Conservation (phyloP, 2,888 invertebrate genomes). For the Thymelicus acteon region DNA sequence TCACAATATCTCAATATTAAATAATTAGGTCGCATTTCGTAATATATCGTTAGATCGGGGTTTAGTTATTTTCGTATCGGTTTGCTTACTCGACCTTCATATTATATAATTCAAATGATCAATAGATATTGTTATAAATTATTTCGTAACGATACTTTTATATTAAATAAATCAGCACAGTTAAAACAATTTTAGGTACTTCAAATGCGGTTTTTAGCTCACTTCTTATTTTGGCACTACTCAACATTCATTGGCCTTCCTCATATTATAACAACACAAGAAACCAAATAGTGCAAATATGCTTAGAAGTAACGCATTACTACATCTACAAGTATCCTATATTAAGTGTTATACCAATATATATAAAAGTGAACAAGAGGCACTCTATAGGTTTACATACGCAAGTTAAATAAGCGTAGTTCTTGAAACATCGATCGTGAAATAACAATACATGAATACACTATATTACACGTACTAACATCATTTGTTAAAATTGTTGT, state of each 20-base stretch:
- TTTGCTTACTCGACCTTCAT: too few relatives aligned
- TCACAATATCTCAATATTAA: too few relatives aligned
- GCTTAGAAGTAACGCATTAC: constrained; percentile 57
- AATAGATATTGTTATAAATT: too few relatives aligned
- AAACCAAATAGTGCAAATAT: constrained; percentile 66
- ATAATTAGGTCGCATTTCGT: too few relatives aligned
- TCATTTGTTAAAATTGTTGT: constrained; percentile 45
- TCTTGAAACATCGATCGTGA: constrained; percentile 75
- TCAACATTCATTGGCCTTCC: constrained; percentile 64
- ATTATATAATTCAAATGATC: too few relatives aligned
- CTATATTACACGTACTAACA: constrained; percentile 59
- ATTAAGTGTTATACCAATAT: constrained; percentile 79
- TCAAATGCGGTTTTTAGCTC: constrained; percentile 3
- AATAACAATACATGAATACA: constrained; percentile 55
- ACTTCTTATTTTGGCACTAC: constrained; percentile 71
- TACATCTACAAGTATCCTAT: constrained; percentile 69
- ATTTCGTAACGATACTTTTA: neutral
- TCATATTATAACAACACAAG: constrained; percentile 54
- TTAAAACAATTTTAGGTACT: neutral
- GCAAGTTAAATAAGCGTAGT: constrained; percentile 83
- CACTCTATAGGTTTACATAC: constrained; percentile 84
- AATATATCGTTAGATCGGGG: too few relatives aligned
- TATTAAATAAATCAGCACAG: constrained; percentile 5
- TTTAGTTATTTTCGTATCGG: too few relatives aligned
- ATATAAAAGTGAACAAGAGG: constrained; percentile 86